phyloP scores from a whole-genome alignment of 35 echinoderm and acorn worm species.

The Patiria miniata region DNA sequence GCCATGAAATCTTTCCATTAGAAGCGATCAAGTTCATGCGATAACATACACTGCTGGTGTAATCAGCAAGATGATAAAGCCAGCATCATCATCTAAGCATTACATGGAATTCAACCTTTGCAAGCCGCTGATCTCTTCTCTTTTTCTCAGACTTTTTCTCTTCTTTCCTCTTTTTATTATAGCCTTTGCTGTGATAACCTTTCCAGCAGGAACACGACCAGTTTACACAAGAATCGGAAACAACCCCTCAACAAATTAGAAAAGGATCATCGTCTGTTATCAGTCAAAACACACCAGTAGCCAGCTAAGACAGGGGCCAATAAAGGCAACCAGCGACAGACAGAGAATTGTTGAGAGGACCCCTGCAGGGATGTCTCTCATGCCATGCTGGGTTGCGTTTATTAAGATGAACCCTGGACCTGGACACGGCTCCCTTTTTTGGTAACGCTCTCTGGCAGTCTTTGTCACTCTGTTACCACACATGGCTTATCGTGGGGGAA shows the following conservation, averaged over 20 bases:
- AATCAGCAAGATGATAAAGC: slow-evolving; percentile 13
- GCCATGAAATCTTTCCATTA: slow-evolving; percentile 29
- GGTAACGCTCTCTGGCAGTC: slow-evolving; percentile 18
- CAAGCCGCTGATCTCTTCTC: background rate
- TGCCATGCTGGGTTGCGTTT: background rate
- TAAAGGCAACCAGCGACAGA: background rate
- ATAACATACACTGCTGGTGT: background rate
- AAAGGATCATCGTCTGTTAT: slow-evolving; percentile 12
- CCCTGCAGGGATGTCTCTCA: slow-evolving; percentile 13
- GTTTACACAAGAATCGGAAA: slow-evolving; percentile 21
- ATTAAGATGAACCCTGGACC: background rate
- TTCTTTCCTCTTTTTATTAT: background rate
- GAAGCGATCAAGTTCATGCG: slow-evolving; percentile 5
- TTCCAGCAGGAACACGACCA: background rate
- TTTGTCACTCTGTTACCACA: background rate
- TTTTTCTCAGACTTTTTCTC: too few relatives aligned
- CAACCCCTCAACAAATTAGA: slow-evolving; percentile 31
- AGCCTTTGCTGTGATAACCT: slow-evolving; percentile 16
- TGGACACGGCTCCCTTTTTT: slow-evolving; percentile 25
- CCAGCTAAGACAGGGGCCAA: background rate
- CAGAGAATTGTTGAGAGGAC: background rate
- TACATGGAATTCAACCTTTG: slow-evolving; percentile 5
- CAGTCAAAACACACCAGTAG: slow-evolving; percentile 24
- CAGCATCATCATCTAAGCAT: slow-evolving; percentile 5
- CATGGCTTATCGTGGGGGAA: background rate